Conservation (phyloP, 2,888 invertebrate species). For the Apamea monoglypha region DNA sequence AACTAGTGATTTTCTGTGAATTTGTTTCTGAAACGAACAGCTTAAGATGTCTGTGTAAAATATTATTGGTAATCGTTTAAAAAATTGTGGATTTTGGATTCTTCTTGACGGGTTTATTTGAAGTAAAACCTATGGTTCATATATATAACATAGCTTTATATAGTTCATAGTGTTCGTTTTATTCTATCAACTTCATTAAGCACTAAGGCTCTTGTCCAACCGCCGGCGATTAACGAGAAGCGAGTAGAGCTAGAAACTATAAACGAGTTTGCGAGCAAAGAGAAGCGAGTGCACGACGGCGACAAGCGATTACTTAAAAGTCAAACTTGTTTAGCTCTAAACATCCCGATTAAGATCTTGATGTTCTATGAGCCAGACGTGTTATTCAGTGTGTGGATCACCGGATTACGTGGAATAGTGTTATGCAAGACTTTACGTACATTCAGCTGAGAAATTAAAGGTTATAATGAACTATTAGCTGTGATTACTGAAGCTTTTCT, state of each 20-base stretch:
- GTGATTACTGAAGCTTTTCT: background rate
- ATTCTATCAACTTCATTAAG: background rate
- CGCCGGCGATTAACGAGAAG: background rate
- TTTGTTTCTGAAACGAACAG: background rate
- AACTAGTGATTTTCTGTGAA: background rate
- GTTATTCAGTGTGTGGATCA: background rate
- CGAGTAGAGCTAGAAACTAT: background rate
- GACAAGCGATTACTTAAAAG: background rate
- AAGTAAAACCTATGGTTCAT: background rate
- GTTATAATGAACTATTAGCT: conserved; percentile 3
- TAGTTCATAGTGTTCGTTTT: background rate
- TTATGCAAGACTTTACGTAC: background rate
- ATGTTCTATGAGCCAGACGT: background rate
- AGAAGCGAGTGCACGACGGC: background rate
- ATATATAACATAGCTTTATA: too few relatives aligned
- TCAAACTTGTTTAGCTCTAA: background rate
- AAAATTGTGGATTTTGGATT: background rate
- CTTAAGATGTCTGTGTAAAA: background rate
- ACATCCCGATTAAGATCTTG: conserved; percentile 7
- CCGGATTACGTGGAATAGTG: conserved; percentile 3
- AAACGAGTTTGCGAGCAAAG: background rate
- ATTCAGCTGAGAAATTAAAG: conserved; percentile 14
- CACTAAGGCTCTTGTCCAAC: background rate
- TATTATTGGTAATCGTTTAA: too few relatives aligned
- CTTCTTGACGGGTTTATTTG: background rate